A percentile compares a stretch with the other conserved stretches of the same genome.
phyloP scores from a whole-genome alignment of 2,888 invertebrate genomes.

The Lasioglossum morio region DNA sequence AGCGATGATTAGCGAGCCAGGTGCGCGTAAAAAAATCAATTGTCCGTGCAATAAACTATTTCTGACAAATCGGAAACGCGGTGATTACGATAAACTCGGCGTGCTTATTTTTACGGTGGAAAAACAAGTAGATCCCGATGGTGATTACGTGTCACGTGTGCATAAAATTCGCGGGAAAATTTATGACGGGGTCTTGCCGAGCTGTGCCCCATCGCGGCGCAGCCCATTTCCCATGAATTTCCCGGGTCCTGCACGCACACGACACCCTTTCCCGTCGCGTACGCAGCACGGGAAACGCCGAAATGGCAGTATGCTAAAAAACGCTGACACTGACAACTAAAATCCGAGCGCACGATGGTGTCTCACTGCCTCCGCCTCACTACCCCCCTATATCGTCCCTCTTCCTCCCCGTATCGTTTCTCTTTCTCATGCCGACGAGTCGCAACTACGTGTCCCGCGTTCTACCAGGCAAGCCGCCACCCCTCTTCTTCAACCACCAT shows the following conservation, averaged over 20 bases:
- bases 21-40: too few relatives aligned
- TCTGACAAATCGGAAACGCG: slow-evolving; percentile 1
- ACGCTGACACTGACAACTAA: slow-evolving; percentile 72
- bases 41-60: slow-evolving; percentile 36
- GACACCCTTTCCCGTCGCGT: slow-evolving; percentile 32
- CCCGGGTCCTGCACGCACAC: slow-evolving; percentile 39
- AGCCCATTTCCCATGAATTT: slow-evolving; percentile 43
- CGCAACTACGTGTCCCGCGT: slow-evolving; percentile 42
- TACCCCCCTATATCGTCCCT: not conserved
- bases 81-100: not conserved
- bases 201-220: slow-evolving; percentile 17
- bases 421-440: not conserved
- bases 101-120: slow-evolving; percentile 24
- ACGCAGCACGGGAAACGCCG: slow-evolving; percentile 65
- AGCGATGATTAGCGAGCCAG: too few relatives aligned
- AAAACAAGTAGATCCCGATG: slow-evolving; percentile 32
- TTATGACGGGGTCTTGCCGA: slow-evolving; percentile 35
- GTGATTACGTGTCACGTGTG: slow-evolving; percentile 36
- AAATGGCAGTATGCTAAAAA: slow-evolving; percentile 73
- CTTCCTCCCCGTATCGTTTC: not conserved
- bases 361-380: slow-evolving; percentile 38
- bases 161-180: slow-evolving; percentile 28
- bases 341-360: slow-evolving; percentile 54
- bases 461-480: slow-evolving; percentile 29
- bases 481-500: slow-evolving; percentile 18